A percentile compares a stretch with the other conserved stretches of the same genome.
Evolutionary conservation across 2,113 vertebrate genomes (phyloP).

Genomic region (Scartelaos histophorus): DNA sequence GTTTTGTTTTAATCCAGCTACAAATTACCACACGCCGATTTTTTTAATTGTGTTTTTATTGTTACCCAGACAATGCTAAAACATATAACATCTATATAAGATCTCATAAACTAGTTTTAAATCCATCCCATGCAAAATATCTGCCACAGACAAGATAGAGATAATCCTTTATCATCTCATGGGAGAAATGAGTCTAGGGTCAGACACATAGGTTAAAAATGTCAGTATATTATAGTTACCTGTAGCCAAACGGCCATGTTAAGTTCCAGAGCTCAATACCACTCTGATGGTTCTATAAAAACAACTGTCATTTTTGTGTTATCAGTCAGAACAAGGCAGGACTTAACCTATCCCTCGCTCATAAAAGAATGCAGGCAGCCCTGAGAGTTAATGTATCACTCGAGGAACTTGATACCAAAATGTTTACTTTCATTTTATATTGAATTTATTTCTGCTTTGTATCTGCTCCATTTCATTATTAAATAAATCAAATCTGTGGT

Average conservation of each 20-base stretch:
- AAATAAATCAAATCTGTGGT: background rate
- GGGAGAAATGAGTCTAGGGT: no score
- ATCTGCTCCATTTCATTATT: background rate
- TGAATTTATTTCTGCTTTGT: background rate
- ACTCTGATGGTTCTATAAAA: background rate
- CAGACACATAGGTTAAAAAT: no score
- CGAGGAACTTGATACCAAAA: background rate
- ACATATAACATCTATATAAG: no score
- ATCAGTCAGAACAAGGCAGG: slow-evolving; percentile 44
- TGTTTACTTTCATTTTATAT: background rate
- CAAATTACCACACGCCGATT: no score
- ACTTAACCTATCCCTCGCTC: slow-evolving; percentile 55
- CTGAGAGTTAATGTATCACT: slow-evolving; percentile 4
- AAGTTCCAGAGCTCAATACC: background rate
- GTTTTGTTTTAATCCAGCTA: no score
- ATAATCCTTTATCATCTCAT: no score
- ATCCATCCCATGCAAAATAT: no score
- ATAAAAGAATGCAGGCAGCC: slow-evolving; percentile 46
- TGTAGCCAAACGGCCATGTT: background rate
- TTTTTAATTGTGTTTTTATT: no score
- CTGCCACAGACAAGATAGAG: no score
- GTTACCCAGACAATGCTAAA: no score
- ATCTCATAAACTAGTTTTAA: no score
- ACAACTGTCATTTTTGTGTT: background rate
- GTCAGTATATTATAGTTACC: no score